Conservation (phyloP, 2,888 invertebrate genomes). For the Dromius quadrimaculatus region DNA sequence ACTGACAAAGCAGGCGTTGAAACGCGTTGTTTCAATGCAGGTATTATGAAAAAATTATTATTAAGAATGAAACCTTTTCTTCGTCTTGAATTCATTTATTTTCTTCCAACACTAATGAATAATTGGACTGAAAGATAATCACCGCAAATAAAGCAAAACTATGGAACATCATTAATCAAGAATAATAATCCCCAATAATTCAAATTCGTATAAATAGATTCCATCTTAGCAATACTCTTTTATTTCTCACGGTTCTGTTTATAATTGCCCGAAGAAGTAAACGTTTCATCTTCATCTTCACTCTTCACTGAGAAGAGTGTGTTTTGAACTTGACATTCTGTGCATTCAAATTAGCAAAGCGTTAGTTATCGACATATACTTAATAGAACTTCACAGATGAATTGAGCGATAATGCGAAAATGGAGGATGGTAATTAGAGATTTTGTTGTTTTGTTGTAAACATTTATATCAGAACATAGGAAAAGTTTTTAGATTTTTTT, state of each 20-base stretch:
- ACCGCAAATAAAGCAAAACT: no score
- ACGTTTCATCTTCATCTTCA: constrained; percentile 12
- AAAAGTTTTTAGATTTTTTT: background rate
- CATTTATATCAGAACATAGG: background rate
- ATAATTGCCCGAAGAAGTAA: constrained; percentile 8
- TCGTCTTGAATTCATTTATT: no score
- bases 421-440: constrained; percentile 12
- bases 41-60: no score
- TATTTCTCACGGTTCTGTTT: constrained; percentile 26
- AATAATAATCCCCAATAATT: no score
- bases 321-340: background rate
- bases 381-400: constrained; percentile 13
- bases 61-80: no score
- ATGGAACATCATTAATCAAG: no score
- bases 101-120: no score
- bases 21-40: no score
- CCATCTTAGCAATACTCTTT: background rate
- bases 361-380: constrained; percentile 19
- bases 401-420: constrained; percentile 35
- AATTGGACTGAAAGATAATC: no score
- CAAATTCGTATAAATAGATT: no score
- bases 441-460: constrained; percentile 8
- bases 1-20: no score
- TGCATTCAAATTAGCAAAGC: constrained; percentile 33
- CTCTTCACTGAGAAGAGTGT: constrained; percentile 14